A percentile compares a stretch with the other conserved stretches of the same genome.
Evolutionary conservation across 2,888 invertebrate species (phyloP).

Genomic region (Allophyes oxyacanthae): DNA sequence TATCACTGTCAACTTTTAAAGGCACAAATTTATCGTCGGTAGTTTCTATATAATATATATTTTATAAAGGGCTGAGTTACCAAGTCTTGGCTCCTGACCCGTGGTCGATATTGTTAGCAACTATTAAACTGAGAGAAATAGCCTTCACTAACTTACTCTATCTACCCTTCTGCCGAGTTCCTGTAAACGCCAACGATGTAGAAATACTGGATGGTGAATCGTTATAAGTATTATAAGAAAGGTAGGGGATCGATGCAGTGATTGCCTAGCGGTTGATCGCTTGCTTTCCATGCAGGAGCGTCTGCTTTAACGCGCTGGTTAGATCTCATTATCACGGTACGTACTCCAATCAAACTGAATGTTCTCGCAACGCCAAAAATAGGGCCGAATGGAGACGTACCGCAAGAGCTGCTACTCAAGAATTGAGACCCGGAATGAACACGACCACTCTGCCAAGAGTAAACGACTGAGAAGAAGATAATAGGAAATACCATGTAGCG

Average conservation of each 20-base stretch:
- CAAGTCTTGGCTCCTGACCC: slow-evolving; percentile 38
- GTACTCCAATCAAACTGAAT: too few species aligned
- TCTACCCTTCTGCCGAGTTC: slow-evolving; percentile 62
- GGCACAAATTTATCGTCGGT: neutral
- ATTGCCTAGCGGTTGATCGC: too few species aligned
- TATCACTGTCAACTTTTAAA: slow-evolving; percentile 6
- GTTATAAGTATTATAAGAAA: neutral
- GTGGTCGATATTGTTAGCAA: slow-evolving; percentile 72
- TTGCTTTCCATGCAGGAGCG: too few species aligned
- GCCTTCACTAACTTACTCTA: slow-evolving; percentile 72
- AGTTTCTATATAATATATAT: slow-evolving; percentile 1
- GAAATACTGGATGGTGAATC: slow-evolving; percentile 33
- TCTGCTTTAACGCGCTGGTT: too few species aligned
- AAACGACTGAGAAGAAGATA: too few species aligned
- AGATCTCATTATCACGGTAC: too few species aligned
- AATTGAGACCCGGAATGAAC: too few species aligned
- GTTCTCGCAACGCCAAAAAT: too few species aligned
- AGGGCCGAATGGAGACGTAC: too few species aligned
- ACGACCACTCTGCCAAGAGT: too few species aligned
- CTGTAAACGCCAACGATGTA: slow-evolving; percentile 38
- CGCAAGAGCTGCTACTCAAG: too few species aligned
- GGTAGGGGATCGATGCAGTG: neutral
- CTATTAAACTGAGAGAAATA: slow-evolving; percentile 76
- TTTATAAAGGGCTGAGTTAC: slow-evolving; percentile 24
- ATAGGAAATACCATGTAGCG: too few species aligned